These are phyloP conservation scores for Sorex araneus DNA, from an alignment of 2,113 vertebrate genomes.

Conservation along the genomic window DNA sequence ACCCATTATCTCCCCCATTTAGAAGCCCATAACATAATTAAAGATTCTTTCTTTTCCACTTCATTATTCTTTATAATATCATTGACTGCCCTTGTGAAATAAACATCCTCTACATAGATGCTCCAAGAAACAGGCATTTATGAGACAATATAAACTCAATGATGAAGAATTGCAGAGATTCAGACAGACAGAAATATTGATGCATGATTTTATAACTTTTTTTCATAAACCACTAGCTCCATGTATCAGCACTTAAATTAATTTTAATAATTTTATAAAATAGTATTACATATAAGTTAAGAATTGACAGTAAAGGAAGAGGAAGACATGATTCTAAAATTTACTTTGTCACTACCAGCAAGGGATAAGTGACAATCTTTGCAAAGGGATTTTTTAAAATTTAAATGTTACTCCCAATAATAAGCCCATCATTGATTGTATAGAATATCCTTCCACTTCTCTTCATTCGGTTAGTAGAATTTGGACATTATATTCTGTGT, in stretches of 20 bases:
- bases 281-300: not conserved
- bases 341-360: not conserved
- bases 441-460: not conserved
- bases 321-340: not conserved
- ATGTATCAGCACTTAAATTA: not conserved
- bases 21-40: not conserved
- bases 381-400: not conserved
- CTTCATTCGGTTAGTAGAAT: not conserved
- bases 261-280: slow-evolving; percentile 13
- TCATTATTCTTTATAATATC: slow-evolving; percentile 12
- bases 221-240: not conserved
- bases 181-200: not conserved
- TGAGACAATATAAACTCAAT: not conserved
- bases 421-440: not conserved
- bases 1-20: not conserved
- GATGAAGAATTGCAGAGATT: not conserved
- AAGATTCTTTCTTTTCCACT: not conserved
- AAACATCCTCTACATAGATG: not conserved
- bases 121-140: not conserved
- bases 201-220: not conserved
- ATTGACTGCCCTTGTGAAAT: not conserved
- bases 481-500: not conserved
- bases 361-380: not conserved
- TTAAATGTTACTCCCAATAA: accelerated
- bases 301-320: not conserved